These are phyloP conservation scores for Dasyornis broadbenti DNA, from an alignment of 2,113 vertebrate species.

Conservation along the genomic window DNA sequence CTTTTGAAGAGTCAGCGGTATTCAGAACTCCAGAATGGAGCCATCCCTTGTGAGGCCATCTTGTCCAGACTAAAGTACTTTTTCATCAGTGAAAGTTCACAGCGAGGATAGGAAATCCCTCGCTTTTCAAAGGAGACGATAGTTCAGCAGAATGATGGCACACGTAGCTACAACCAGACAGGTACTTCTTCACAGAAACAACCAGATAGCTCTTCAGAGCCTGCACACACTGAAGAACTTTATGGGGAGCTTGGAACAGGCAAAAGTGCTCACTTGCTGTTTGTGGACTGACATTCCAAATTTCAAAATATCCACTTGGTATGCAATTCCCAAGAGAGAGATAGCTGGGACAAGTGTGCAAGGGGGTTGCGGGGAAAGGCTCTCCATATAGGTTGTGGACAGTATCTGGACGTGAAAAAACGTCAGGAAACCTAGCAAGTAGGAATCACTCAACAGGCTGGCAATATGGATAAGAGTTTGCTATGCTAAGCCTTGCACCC, in stretches of 20 bases:
- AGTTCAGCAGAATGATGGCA: neutral
- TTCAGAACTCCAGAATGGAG: neutral
- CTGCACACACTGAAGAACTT: neutral
- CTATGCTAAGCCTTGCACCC: neutral
- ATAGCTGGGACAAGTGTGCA: neutral
- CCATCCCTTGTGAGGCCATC: neutral
- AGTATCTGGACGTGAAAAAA: neutral
- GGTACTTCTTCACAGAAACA: neutral
- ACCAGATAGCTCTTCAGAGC: neutral
- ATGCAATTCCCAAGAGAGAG: neutral
- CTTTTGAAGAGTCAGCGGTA: neutral
- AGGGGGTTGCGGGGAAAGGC: rapidly evolving
- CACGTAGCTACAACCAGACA: neutral
- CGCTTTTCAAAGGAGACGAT: neutral
- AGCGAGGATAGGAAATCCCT: neutral
- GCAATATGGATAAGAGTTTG: neutral
- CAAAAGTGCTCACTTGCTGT: neutral
- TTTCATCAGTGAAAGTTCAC: neutral
- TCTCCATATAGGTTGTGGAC: neutral
- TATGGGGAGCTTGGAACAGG: neutral
- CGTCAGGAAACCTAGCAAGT: neutral
- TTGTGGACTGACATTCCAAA: neutral
- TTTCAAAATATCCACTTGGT: neutral
- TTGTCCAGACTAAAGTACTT: neutral
- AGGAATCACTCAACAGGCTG: neutral